phyloP scores from a whole-genome alignment of 2,797 vertebrate species.

The Rhinatrema bivittatum region DNA sequence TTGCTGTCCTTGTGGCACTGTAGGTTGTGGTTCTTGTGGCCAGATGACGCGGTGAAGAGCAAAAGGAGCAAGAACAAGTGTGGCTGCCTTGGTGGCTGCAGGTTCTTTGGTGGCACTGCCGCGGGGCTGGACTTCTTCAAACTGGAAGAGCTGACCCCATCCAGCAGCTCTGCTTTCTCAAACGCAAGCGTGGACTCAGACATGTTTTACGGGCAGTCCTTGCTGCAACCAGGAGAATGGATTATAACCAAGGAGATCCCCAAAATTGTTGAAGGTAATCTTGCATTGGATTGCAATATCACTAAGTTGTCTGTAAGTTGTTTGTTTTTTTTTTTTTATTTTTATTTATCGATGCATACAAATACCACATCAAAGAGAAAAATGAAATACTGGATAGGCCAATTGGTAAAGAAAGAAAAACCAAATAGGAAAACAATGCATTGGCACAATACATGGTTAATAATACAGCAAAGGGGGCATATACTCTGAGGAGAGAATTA shows the following conservation, averaged over 20 bases:
- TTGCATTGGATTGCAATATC: neutral
- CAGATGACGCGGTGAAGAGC: slow-evolving; percentile 75
- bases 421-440: too few relatives aligned
- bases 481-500: too few relatives aligned
- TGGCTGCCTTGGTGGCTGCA: slow-evolving; percentile 91
- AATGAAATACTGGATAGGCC: too few relatives aligned
- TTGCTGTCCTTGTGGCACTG: too few relatives aligned
- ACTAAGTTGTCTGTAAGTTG: too few relatives aligned
- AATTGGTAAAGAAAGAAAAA: too few relatives aligned
- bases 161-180: slow-evolving; percentile 86
- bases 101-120: slow-evolving; percentile 85
- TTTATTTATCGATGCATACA: too few relatives aligned
- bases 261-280: slow-evolving; percentile 79
- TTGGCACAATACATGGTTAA: too few relatives aligned
- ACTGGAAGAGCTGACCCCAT: slow-evolving; percentile 85
- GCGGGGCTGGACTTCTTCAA: slow-evolving; percentile 86
- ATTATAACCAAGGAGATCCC: slow-evolving; percentile 86
- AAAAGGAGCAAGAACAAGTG: slow-evolving; percentile 86
- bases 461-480: too few relatives aligned
- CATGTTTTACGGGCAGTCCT: slow-evolving; percentile 94
- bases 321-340: too few relatives aligned
- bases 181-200: slow-evolving; percentile 74
- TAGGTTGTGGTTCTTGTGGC: slow-evolving; percentile 96
- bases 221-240: slow-evolving; percentile 89
- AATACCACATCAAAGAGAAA: too few relatives aligned